Base-by-base conservation (phyloP, 2,888 invertebrate species). In the Hypomecis punctinalis region DNA sequence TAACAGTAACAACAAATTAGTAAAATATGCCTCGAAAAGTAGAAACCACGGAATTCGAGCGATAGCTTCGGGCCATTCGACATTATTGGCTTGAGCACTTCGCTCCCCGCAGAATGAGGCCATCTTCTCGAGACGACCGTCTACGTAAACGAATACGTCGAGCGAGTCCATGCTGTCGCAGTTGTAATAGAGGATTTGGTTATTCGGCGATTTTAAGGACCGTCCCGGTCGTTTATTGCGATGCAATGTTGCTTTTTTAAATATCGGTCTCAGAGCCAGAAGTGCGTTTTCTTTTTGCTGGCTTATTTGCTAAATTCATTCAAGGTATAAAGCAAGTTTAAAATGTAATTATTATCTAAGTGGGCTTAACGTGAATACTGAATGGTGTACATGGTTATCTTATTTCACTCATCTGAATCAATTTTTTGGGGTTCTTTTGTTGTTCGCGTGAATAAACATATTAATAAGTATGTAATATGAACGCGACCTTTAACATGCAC, bases 51-150 rank as follows among this genome's bases (percentile, higher is more conserved):
- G 84, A 98, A 98, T 87, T 97, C 97, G 48, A 99, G 90, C 73
- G 96, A 95, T 83, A 99, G 92, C 79, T 96, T 94, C 64, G 97
- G 97, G 71, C 97, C 97, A 84, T 96, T 97, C 71, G 98, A 98
- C 98, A 99, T 99, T 79, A 99, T 94, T 75, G 97, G 97, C 77
- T 96, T 96, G 7, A 98, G 98, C 75, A 96, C 88, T 67, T 95
- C 95, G 68, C 94, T 94, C 9, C 9, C 98, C 98, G 86, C 99
- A 99, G 83, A 97, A 97, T 54, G 96, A 96, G 81, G 97, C 97
- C 81, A 98, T 96, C 84, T 97, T 96, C 83, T 97, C 97, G 87
- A 96, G 95, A 77, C 97, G 94, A 3, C 97, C 97, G 68, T 97
- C 96, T 74, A 97, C 96, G 79, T 96, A 96, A 54, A 98, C 96